Evolutionary conservation across 2,797 vertebrate species (phyloP).

Genomic region (Hoplostethus atlanticus): DNA sequence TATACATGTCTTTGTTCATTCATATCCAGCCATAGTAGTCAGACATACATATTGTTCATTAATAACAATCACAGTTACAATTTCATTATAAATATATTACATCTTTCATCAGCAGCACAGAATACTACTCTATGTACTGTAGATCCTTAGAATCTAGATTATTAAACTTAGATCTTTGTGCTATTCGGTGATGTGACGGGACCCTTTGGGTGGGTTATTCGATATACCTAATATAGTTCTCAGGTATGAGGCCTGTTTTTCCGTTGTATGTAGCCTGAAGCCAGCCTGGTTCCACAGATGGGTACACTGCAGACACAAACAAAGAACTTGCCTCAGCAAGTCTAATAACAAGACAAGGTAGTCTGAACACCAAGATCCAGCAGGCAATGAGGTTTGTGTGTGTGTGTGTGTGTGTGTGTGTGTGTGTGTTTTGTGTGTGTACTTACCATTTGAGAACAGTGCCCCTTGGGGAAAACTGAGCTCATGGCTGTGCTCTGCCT

Average conservation of each 20-base stretch:
- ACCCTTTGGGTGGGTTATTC: conserved; percentile 67
- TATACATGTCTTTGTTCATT: conserved; percentile 26
- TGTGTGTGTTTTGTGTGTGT: neutral
- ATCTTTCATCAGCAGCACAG: conserved; percentile 60
- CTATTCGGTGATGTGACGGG: conserved; percentile 37
- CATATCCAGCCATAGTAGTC: conserved; percentile 55
- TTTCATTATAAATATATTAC: conserved; percentile 55
- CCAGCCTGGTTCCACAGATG: conserved; percentile 98
- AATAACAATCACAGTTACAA: conserved; percentile 59
- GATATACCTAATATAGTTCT: conserved; percentile 95
- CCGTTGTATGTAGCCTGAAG: conserved; percentile 96
- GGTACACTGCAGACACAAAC: conserved; percentile 87
- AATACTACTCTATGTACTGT: conserved; percentile 43
- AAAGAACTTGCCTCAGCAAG: conserved; percentile 23
- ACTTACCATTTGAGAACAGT: conserved; percentile 93
- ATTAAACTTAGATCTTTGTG: conserved; percentile 4
- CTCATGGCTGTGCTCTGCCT: conserved; percentile 98
- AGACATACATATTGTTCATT: conserved; percentile 33
- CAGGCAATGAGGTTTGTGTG: neutral
- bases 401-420: neutral
- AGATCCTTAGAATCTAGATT: conserved; percentile 33
- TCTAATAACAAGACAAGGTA: neutral
- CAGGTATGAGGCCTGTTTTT: conserved; percentile 96
- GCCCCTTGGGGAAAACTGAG: conserved; percentile 98
- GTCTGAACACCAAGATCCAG: too few relatives aligned